These are phyloP conservation scores for Noctuana brunneofusca DNA, from an alignment of 2,888 invertebrate species.

Conservation along the genomic window DNA sequence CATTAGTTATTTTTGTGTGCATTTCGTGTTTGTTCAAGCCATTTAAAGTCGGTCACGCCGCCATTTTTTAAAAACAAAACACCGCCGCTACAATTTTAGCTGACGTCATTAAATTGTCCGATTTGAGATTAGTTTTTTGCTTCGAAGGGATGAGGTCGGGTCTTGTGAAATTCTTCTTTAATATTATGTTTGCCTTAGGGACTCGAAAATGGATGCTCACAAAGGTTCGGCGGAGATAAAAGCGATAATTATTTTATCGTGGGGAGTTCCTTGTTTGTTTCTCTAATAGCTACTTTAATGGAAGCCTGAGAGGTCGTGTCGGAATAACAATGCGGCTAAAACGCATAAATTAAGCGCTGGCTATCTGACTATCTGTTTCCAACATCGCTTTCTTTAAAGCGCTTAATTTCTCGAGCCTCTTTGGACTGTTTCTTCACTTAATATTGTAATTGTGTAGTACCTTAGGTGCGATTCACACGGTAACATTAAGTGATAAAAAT, in stretches of 20 bases:
- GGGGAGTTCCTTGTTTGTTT: conserved; percentile 79
- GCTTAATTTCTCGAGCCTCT: conserved; percentile 37
- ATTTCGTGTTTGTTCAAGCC: conserved; percentile 31
- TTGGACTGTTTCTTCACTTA: conserved; percentile 17
- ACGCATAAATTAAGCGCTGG: conserved; percentile 66
- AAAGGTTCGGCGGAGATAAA: conserved; percentile 69
- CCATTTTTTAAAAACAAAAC: conserved; percentile 64
- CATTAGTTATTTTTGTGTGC: conserved; percentile 50
- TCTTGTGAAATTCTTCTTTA: conserved; percentile 64
- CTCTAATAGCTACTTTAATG: conserved; percentile 80
- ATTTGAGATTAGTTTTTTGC: conserved; percentile 69
- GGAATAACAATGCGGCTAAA: conserved; percentile 62
- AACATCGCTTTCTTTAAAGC: conserved; percentile 48
- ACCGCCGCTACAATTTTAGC: conserved; percentile 58
- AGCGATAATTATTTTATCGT: conserved; percentile 81
- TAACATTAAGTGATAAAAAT: conserved; percentile 18
- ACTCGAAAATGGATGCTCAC: conserved; percentile 47
- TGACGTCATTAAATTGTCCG: conserved; percentile 71
- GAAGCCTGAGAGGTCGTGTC: conserved; percentile 61
- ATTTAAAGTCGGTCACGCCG: conserved; percentile 72
- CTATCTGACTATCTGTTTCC: conserved; percentile 50
- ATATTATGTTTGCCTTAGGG: conserved; percentile 61
- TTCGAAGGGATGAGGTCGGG: conserved; percentile 46
- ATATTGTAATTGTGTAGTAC: conserved; percentile 24
- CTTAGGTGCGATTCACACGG: conserved; percentile 31